phyloP scores from a whole-genome alignment of 2,113 vertebrate species.

The Indri indri region DNA sequence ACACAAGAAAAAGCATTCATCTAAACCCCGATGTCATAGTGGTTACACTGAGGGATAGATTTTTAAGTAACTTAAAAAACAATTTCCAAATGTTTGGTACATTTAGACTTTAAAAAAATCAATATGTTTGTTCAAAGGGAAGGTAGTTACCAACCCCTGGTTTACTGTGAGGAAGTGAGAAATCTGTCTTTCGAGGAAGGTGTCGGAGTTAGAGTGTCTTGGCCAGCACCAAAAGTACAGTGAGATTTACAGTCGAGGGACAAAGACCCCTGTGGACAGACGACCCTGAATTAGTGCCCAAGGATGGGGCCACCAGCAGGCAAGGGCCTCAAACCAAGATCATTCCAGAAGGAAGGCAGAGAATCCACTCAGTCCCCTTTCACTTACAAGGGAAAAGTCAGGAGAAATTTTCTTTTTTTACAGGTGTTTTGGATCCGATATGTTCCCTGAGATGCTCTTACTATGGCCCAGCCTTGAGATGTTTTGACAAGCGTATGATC shows the following conservation, averaged over 20 bases:
- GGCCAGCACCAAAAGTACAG: background rate
- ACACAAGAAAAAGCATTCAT: background rate
- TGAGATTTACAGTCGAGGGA: background rate
- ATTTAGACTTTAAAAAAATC: background rate
- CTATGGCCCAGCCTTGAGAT: background rate
- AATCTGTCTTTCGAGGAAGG: background rate
- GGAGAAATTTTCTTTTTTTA: background rate
- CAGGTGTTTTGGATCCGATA: background rate
- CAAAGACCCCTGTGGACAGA: background rate
- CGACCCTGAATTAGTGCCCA: background rate
- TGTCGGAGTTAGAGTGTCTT: background rate
- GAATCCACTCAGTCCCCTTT: background rate
- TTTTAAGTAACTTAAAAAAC: background rate
- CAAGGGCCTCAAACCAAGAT: background rate
- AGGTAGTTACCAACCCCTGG: background rate
- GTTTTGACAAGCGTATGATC: background rate
- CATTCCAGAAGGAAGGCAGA: background rate
- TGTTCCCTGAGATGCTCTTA: background rate
- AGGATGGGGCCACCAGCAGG: accelerated
- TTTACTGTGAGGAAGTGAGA: background rate
- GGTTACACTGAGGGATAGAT: background rate
- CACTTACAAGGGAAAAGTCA: background rate
- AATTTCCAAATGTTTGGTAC: background rate
- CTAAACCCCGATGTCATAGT: background rate
- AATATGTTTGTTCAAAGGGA: background rate